Base-by-base conservation (phyloP, 2,888 invertebrate genomes). In the Catocala nupta region DNA sequence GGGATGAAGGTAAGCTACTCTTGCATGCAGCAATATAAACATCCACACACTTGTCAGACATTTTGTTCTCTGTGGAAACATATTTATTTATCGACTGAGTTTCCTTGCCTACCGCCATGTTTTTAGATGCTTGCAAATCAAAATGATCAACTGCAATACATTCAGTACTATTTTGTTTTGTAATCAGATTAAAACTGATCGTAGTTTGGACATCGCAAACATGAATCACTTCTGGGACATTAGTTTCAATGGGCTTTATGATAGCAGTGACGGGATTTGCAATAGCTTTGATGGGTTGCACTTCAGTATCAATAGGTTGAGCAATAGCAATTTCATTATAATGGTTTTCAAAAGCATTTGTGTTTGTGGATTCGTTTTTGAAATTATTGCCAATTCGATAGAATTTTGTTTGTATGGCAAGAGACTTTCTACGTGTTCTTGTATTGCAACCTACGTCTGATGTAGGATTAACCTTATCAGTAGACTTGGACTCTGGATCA, bases 371-470 rank as follows among this genome's bases (percentile, higher is more conserved):
- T 48, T 70, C 42, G 36, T 73, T 63, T n/a, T 68, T 64, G 47
- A 73, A 73, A 47, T 73, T 73, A n/a, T 59, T 63, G 13, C 25
- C 13, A 7, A 34, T 57, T 0, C 60, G 55, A 34, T n/a, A 42
- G 16, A 10, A 47, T 5, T 43, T 13, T 9, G 76, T 73, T 59
- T 75, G 75, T 6, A 45, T 45, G 6, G 55, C 51, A 5, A 55
- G 50, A 0, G 70, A 64, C 13, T 66, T 75, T 8, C 25, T 51
- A 33, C 65, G 73, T 6, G 50, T 33, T 10, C 73, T 60, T 7
- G 33, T 36, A 13, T 47, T 63, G 39, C 76, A 76, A 4, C 54
- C 73, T 7, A 70, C 76, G 0, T 75, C 75, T 4, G 36, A 44
- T 12, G 54, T 62, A 10, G 34, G 4, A 33, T 25, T 12, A 1